A percentile compares a stretch with the other conserved stretches of the same genome.
phyloP scores from a whole-genome alignment of 2,113 vertebrate species.

The Speoplatyrhinus poulsoni region DNA sequence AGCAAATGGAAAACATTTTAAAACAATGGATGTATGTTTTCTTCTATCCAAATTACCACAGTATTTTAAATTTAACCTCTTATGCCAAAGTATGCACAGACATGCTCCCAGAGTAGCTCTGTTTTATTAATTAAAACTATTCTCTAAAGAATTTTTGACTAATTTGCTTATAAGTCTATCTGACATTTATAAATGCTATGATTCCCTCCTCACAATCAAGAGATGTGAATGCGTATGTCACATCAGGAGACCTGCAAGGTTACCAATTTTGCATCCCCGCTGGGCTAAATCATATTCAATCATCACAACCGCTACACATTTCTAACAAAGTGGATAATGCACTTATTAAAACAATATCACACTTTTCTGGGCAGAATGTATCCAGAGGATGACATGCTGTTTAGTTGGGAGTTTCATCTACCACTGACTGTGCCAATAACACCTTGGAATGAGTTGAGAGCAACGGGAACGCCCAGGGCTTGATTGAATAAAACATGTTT shows the following conservation, averaged over 20 bases:
- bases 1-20: no score
- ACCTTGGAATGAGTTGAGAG: constrained; percentile 44
- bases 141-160: not conserved
- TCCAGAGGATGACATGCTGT: constrained; percentile 38
- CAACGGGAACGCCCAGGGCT: constrained; percentile 32
- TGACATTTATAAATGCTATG: constrained; percentile 6
- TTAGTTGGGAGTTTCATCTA: constrained; percentile 65
- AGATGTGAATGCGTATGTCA: constrained; percentile 9
- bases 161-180: not conserved
- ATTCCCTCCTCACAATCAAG: constrained; percentile 26
- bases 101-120: no score
- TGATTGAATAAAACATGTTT: constrained; percentile 74
- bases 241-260: constrained; percentile 16
- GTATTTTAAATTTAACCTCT: no score
- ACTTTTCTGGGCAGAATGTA: constrained; percentile 45
- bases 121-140: not conserved
- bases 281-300: constrained; percentile 53
- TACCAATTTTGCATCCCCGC: constrained; percentile 31
- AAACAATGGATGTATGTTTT: no score
- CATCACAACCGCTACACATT: constrained; percentile 46
- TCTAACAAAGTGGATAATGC: constrained; percentile 33
- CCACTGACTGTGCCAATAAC: constrained; percentile 59
- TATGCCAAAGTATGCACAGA: no score
- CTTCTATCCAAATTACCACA: no score
- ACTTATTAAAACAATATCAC: constrained; percentile 45